These are phyloP conservation scores for Tridacna crocea DNA, from an alignment of 2,888 invertebrate species.

Conservation along the genomic window DNA sequence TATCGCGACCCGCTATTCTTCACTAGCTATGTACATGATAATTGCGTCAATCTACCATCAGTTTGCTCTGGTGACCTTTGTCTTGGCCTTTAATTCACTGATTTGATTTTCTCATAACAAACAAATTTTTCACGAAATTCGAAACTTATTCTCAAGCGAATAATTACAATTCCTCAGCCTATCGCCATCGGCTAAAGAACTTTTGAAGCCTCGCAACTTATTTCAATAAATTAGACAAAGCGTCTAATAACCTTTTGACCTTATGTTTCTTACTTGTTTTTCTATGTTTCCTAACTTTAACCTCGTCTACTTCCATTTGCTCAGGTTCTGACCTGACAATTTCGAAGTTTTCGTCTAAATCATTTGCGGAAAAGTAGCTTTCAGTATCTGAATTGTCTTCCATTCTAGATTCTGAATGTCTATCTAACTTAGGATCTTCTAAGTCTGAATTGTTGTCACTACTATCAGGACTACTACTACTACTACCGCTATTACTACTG, in stretches of 20 bases:
- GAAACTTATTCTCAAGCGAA: slow-evolving; percentile 1
- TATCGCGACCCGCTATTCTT: background rate
- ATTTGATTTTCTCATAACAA: background rate
- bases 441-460: background rate
- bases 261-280: background rate
- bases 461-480: background rate
- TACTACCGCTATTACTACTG: background rate
- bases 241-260: background rate
- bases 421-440: background rate
- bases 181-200: too few relatives aligned
- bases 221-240: slow-evolving; percentile 2
- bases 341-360: background rate
- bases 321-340: background rate
- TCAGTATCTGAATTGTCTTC: slow-evolving; percentile 7
- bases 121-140: background rate
- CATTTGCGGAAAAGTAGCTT: background rate
- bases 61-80: background rate
- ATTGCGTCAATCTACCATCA: background rate
- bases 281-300: background rate
- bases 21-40: slow-evolving; percentile 2
- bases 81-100: background rate
- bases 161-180: too few relatives aligned
- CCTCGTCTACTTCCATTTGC: slow-evolving; percentile 1
- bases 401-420: background rate
- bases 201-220: slow-evolving; percentile 5